Base-by-base conservation (phyloP, 1,140 invertebrate genomes). In the Proctacanthus coquilletti region DNA sequence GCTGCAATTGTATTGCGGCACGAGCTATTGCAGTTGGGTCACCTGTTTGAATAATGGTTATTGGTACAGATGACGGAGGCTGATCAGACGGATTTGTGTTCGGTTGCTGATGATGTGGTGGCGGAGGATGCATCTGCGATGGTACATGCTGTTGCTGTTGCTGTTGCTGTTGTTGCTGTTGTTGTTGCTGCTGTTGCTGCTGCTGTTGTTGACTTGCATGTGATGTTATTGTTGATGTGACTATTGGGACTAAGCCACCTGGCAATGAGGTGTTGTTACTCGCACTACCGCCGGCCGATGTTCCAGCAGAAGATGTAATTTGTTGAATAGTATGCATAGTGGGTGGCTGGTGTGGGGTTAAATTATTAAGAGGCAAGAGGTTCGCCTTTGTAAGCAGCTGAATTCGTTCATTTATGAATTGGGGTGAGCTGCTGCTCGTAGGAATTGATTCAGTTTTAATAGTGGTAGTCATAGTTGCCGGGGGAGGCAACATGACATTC, bases 401-500 rank as follows among this genome's bases (percentile, higher is more conserved):
- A 35, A 17, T 35, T 35, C 34, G 5, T 32, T 32, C 30, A 32
- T 32, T n/a, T n/a, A n/a, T n/a, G n/a, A n/a, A n/a, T n/a, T n/a
- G n/a, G n/a, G n/a, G n/a, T n/a, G 60, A 69, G 49, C 38, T 71
- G 69, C 2, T 13, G 13, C 5, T 38, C 11, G 23, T 8, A 8
- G 23, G 23, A 27, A 9, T 27, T 27, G 23, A 8, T 27, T 27
- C 23, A 8, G 23, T 27, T 27, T 27, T 27, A 27, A 27, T 27
- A 13, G 8, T 56, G 52, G 56, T 53, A 39, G 55, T 56, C 46
- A 56, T 51, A 41, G 52, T 47, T 38, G 52, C 55, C 44, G 55
- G 55, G 45, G 55, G 55, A 43, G 55, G 55, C 55, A 58, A 56
- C 44, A 58, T 52, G 40, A 53, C 52, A 60, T 56, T 53, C 41